Percentiles rank a stretch among this genome's conserved stretches.
Conservation (phyloP, 2,888 invertebrate genomes). For the Pachliopta kotzebuea region DNA sequence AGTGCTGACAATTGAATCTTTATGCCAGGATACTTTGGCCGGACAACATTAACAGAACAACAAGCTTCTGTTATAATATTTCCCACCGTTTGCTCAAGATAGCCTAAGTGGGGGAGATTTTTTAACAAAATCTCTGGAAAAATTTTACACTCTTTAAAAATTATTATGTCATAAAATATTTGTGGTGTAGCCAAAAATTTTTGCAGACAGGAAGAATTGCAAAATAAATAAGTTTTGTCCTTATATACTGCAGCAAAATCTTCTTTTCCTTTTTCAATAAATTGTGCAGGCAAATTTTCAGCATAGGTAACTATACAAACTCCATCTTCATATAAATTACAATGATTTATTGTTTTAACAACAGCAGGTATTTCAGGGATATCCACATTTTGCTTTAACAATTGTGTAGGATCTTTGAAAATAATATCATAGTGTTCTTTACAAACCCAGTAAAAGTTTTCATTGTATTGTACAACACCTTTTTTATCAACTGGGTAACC, state of each 20-base stretch:
- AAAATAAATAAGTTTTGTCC: conserved; percentile 79
- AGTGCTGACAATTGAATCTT: conserved; percentile 71
- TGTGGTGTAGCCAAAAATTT: conserved; percentile 77
- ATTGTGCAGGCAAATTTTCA: conserved; percentile 71
- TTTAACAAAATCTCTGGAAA: conserved; percentile 68
- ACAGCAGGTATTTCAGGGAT: conserved; percentile 78
- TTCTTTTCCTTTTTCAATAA: conserved; percentile 62
- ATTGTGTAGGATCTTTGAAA: conserved; percentile 59
- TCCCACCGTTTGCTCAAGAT: conserved; percentile 81
- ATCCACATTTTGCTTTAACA: conserved; percentile 45
- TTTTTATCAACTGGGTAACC: conserved; percentile 72
- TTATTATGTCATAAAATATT: conserved; percentile 67
- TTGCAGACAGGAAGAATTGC: conserved; percentile 67
- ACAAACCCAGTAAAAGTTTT: conserved; percentile 83
- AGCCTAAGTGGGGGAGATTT: conserved; percentile 79
- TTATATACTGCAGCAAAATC: conserved; percentile 71
- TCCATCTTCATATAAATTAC: conserved; percentile 74
- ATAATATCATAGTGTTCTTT: conserved; percentile 72
- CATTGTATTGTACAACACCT: conserved; percentile 78
- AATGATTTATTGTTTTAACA: conserved; percentile 58
- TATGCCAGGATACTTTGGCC: conserved; percentile 83
- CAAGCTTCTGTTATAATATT: conserved; percentile 77
- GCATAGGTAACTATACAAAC: conserved; percentile 82
- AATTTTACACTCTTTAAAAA: conserved; percentile 55
- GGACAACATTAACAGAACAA: conserved; percentile 66